phyloP scores from a whole-genome alignment of 2,888 invertebrate species.

The Sesia bembeciformis region DNA sequence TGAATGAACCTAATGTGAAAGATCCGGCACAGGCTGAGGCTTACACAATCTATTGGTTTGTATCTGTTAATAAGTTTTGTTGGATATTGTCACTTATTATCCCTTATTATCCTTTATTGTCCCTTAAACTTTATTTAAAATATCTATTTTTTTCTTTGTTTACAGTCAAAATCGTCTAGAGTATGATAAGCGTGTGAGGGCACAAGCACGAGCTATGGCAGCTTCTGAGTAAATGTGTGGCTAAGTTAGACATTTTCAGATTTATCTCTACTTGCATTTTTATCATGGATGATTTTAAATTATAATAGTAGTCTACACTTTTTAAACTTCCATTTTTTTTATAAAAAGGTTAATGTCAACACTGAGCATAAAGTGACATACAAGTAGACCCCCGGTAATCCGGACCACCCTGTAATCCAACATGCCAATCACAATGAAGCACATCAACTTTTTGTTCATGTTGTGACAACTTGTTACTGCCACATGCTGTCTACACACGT shows the following conservation, averaged over 20 bases:
- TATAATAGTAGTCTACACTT: no score
- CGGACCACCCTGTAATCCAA: neutral
- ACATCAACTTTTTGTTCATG: neutral
- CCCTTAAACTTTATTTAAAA: neutral
- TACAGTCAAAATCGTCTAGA: conserved; percentile 96
- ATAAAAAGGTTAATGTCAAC: no score
- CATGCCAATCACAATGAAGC: neutral
- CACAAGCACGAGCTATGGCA: conserved; percentile 95
- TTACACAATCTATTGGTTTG: conserved; percentile 91
- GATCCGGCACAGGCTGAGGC: conserved; percentile 99
- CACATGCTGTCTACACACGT: no score
- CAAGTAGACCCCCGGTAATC: neutral
- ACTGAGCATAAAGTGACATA: no score
- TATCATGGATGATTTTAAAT: no score
- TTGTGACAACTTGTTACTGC: neutral
- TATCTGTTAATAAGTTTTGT: conserved; percentile 2
- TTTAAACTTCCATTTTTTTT: no score
- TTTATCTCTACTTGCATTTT: no score
- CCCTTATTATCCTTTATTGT: neutral
- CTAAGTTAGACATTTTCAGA: no score
- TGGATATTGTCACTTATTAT: neutral
- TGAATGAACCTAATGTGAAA: conserved; percentile 98
- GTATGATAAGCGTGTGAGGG: conserved; percentile 96
- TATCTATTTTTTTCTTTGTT: conserved; percentile 16
- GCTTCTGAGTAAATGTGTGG: conserved; percentile 76